These are phyloP conservation scores for Lapara coniferarum DNA, from an alignment of 2,888 invertebrate genomes.

Conservation along the genomic window DNA sequence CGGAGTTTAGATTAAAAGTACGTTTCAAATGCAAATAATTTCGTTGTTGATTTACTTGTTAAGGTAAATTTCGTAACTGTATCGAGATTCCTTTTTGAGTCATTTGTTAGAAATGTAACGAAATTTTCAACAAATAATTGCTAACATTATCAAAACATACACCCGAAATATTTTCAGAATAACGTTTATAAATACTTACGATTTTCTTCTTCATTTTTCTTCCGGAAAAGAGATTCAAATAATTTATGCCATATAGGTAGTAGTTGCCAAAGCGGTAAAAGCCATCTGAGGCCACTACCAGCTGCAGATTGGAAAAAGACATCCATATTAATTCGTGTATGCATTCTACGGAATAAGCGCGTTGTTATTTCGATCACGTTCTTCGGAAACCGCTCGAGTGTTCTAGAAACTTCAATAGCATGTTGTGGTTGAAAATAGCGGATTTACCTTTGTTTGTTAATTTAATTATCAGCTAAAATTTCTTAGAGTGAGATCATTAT, in stretches of 20 bases:
- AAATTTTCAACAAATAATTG: no score
- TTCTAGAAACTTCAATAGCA: constrained; percentile 23
- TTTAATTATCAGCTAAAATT: neutral
- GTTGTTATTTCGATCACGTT: constrained; percentile 17
- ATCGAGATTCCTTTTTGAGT: no score
- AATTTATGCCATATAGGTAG: no score
- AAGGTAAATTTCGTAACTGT: no score
- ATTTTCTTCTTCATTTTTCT: neutral
- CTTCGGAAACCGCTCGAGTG: constrained; percentile 18
- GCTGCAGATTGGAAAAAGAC: constrained; percentile 1
- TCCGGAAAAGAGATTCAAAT: neutral
- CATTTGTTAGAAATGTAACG: no score
- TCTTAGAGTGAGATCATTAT: no score
- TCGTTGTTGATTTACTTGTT: no score
- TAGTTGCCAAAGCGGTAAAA: neutral
- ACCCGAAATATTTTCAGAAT: no score
- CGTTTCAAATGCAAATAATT: neutral
- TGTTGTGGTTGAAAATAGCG: constrained; percentile 28
- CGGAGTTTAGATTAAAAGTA: neutral
- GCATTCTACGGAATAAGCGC: constrained; percentile 11
- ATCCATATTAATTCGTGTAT: constrained; percentile 21
- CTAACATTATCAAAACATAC: no score
- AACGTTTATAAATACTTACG: no score
- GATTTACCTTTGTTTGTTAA: constrained; percentile 26
- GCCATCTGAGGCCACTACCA: constrained; percentile 6